Base-by-base conservation (phyloP, 23 tunicate genomes). In the Trididemnum clinides region DNA sequence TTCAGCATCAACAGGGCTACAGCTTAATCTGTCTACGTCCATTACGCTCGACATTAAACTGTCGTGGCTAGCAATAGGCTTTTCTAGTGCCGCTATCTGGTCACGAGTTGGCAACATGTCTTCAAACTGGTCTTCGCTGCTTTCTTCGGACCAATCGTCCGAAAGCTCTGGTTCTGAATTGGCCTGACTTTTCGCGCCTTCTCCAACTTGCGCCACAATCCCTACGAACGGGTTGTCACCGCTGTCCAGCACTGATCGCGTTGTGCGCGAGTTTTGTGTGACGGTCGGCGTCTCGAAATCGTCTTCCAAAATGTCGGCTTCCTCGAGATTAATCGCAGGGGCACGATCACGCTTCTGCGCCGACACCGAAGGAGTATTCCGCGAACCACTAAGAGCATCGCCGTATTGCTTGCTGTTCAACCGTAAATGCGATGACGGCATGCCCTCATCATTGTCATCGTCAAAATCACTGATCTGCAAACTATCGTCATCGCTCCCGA, bases 151-250 rank as follows among this genome's bases (percentile, higher is more conserved):
- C 54, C 54, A 49, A 49, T 10, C 54, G 54, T 49, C 54, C 10
- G 15, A 49, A 15, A 49, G 10, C 10, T 10, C n/a, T n/a, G n/a
- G n/a, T n/a, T n/a, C n/a, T n/a, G n/a, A n/a, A n/a, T n/a, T n/a
- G n/a, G n/a, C n/a, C n/a, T n/a, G n/a, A n/a, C n/a, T n/a, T 30
- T 28, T 69, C 75, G 38, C 57, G 27, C 38, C 29, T 38, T 73
- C 27, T 29, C 80, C 4, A 20, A 73, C 57, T 73, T 73, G 19
- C 2, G 80, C 54, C 26, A 73, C 7, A 37, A 73, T 73, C 12
- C 57, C 25, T n/a, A 5, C 7, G 80, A 73, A 73, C 27, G 80
- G 80, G 22, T 73, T 73, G 1, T 54, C n/a, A 26, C 18, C 80
- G 57, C 80, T 73, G 22, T 19, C n/a, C 3, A 39, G 10, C 25